Base-by-base conservation (phyloP, 2,888 invertebrate genomes). In the Dascillus cervinus region DNA sequence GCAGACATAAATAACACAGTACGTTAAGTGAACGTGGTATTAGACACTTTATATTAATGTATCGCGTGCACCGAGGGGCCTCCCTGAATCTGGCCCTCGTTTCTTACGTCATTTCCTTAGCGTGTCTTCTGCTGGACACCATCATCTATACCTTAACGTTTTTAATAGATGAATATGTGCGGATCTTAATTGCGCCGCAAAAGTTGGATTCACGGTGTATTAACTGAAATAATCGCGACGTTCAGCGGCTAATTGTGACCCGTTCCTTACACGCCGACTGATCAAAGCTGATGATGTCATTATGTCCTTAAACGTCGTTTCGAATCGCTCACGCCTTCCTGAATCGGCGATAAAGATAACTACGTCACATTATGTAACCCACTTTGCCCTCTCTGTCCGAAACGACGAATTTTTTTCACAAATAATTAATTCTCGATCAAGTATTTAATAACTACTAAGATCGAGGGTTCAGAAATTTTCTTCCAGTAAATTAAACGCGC, bases 201-300 rank as follows among this genome's bases (percentile, higher is more conserved):
- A n/a, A n/a, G n/a, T n/a, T n/a, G n/a, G n/a, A n/a, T 36, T 32
- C 13, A 5, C 19, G 11, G 5, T 21, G 21, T 20, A 36, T 30
- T 36, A 36, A 36, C 32, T 36, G 36, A 32, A 13, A 32, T 36
- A 36, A 36, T 43, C 43, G 38, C 29, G 29, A 28, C 32, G 20
- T 37, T 37, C 32, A 37, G 32, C 29, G 26, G 32, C 31, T 37
- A 37, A 35, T 39, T 35, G 29, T 32, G 29, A 39, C 29, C 28
- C 34, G 32, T 39, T 39, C 32, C 15, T n/a, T 28, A 32, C 25
- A 39, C 26, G 26, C 28, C 32, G 29, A 20, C n/a, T 27, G 55
- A 56, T 56, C 55, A 55, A 56, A 55, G 56, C 46, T 49, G 50
- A 53, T 52, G 50, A 50, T 45, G 51, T 53, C 52, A 54, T 55